These are phyloP conservation scores for Tipula confusa DNA, from an alignment of 2,888 invertebrate species.

Conservation along the genomic window DNA sequence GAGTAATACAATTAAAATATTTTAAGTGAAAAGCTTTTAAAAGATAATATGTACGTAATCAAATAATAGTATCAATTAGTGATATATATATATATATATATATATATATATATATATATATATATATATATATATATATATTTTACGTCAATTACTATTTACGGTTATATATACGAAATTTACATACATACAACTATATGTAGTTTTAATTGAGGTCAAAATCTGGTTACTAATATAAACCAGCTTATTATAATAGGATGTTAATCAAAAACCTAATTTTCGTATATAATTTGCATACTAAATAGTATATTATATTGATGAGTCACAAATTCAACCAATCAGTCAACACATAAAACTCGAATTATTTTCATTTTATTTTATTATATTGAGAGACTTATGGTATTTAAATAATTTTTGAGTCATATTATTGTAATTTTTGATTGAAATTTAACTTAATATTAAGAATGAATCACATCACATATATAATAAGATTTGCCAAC, in stretches of 20 bases:
- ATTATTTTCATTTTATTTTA: background rate
- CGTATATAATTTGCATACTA: background rate
- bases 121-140: background rate
- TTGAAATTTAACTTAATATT: background rate
- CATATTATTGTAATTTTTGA: background rate
- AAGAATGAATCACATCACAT: background rate
- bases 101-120: background rate
- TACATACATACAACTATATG: background rate
- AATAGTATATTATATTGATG: background rate
- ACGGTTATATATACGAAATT: background rate
- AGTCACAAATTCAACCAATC: background rate
- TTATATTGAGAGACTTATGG: background rate
- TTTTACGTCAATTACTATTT: background rate
- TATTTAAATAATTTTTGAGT: background rate
- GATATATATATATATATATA: background rate
- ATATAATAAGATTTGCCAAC: background rate
- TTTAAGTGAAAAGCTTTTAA: constrained; percentile 25
- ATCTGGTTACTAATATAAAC: constrained; percentile 20
- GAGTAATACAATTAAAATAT: constrained; percentile 3
- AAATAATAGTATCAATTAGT: constrained; percentile 3
- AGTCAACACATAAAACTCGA: background rate
- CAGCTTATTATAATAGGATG: constrained; percentile 3
- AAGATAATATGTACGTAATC: background rate
- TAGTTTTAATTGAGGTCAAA: background rate
- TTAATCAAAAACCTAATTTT: background rate